A percentile compares a stretch with the other conserved stretches of the same genome.
phyloP scores from a whole-genome alignment of 2,888 invertebrate genomes.

The Teleiodes luculella region DNA sequence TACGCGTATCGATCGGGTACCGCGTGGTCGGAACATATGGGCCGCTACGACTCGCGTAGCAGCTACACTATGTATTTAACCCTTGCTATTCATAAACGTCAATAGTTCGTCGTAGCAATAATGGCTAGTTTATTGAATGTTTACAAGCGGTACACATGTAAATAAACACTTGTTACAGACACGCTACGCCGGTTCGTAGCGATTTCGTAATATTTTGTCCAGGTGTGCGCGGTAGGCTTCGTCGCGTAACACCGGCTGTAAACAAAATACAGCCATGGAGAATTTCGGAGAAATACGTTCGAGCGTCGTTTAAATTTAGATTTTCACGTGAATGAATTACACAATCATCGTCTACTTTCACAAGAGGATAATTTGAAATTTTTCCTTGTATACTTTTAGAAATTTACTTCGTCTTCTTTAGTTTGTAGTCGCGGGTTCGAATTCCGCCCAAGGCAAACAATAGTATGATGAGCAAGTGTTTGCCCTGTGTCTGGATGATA shows the following conservation, averaged over 20 bases:
- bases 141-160: slow-evolving; percentile 46
- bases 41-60: slow-evolving; percentile 55
- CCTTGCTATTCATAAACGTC: slow-evolving; percentile 20
- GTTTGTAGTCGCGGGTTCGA: too few species aligned
- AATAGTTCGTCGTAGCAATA: slow-evolving; percentile 27
- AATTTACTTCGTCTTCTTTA: too few species aligned
- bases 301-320: too few species aligned
- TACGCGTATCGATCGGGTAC: slow-evolving; percentile 63
- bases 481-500: too few species aligned
- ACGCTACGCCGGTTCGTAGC: slow-evolving; percentile 32
- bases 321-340: too few species aligned
- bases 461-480: too few species aligned
- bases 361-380: too few species aligned
- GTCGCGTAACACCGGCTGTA: slow-evolving; percentile 3
- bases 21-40: slow-evolving; percentile 73
- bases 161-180: slow-evolving; percentile 69
- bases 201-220: slow-evolving; percentile 19
- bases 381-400: too few species aligned
- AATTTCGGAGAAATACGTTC: not conserved
- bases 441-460: too few species aligned
- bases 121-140: slow-evolving; percentile 32
- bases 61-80: slow-evolving; percentile 34
- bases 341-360: too few species aligned
- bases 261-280: not conserved
- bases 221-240: slow-evolving; percentile 3